Evolutionary conservation across 1,140 invertebrate species (phyloP), one percentile per base, ranked within the genome.

Genomic region (Drosophila mauritiana): DNA sequence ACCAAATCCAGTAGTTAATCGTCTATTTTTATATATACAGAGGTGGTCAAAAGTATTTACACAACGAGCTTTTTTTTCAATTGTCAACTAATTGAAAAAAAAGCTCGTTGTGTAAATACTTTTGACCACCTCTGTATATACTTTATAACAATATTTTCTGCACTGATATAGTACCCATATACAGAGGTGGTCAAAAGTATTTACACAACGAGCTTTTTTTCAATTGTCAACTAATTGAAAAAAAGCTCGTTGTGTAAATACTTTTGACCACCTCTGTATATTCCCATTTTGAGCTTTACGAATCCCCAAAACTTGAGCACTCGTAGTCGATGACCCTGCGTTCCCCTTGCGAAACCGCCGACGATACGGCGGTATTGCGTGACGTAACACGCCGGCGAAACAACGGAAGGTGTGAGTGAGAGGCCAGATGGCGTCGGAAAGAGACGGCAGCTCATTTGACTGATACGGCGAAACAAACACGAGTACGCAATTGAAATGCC

Each of bases 381-480:
- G 77, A 79, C 76, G 77, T 67, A 80, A 80, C 49, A 43, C 61
- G 40, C 51, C 20, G 58, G 46, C 58, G 39, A 36, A 73, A 43
- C 37, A 57, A 37, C 39, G 65, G 56, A 68, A 34, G 56, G 53
- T 40, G 39, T 11, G 59, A 36, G 34, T 12, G 39, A 13, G 42
- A 25, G 40, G 17, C 43, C 42, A 48, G 17, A 12, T 7, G 17
- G 22, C 27, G 20, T 3, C 17, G 43, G 31, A 31, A 12, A 5
- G 17, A 27, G 56, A 34, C n/a, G 57, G 42, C 31, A 52, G 48
- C 62, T 36, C 40, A 57, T 70, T 70, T 67, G 51, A 52, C 51
- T 68, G 78, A 64, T 57, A 80, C 46, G 65, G 65, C 22, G 40
- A 57, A 37, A 39, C 42, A 48, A 54, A 36, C 48, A 54, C 36